Evolutionary conservation across 2,113 vertebrate genomes (phyloP), one percentile per base, ranked within the genome.

Genomic region (Aspiorhynchus laticeps): DNA sequence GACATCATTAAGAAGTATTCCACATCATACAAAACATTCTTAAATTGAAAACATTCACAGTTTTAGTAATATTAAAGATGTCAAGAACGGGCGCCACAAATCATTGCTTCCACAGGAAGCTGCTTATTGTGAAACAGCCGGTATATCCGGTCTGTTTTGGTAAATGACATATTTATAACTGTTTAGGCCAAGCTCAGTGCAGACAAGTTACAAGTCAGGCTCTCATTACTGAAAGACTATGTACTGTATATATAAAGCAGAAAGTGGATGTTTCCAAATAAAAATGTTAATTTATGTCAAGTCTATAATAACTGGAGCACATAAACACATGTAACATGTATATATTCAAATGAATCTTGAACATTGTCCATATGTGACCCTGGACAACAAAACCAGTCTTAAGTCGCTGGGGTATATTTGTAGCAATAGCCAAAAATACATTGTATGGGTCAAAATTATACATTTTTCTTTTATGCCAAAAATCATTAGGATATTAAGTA

Each of bases 221-320:
- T 91, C 88, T 89, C 88, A 90, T 53, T 85, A 43, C 81, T 46
- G 36, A 73, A n/a, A 41, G 24, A 31, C 33, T 6, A 24, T 77
- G 56, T 51, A n/a, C n/a, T n/a, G n/a, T n/a, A 38, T 75, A 43
- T 80, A 80, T 28, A 26, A 56, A 28, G 41, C n/a, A 69, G n/a
- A n/a, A 15, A 63, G 38, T 74, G 38, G 88, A 87, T 87, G 88
- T 90, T 81, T 84, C 46, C 75, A 88, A 80, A 74, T 17, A 38
- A 48, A 41, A 56, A 65, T 63, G 43, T 53, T 28, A 10, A 24
- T n/a, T 80, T 82, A 73, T 24, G 21, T 28, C 46, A 48, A 46
- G 48, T 74, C 76, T 75, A 41, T 74, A 48, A 56, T 36, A 69
- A 48, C 19, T 81, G 56, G 15, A 59, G 67, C 43, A 85, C 19